Evolutionary conservation across 2,113 vertebrate species (phyloP), one percentile per base, ranked within the genome.

Genomic region (Cheirogaleus medius): DNA sequence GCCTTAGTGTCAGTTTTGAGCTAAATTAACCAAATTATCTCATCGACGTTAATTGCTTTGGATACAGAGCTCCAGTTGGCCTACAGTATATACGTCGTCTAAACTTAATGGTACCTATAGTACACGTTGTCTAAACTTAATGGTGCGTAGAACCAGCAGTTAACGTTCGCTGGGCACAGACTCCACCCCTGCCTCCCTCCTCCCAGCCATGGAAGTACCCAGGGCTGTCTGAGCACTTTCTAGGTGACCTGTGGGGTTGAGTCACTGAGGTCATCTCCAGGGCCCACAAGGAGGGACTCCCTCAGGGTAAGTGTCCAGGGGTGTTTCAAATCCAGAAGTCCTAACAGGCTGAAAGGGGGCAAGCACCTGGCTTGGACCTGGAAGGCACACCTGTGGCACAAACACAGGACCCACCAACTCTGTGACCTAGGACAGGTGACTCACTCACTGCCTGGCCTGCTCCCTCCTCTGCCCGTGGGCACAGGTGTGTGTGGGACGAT

Each of bases 141-240:
- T 1, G 29, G 76, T 18, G 21, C 14, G 8, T 0, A 66, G 42
- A 77, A 37, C 44, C 66, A 92, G 64, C 73, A 85, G 66, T 42
- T n/a, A 58, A 73, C 3, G 7, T 6, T 32, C 27, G 69, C 0
- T 63, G 1, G 47, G 54, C 34, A 25, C 8, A 85, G 49, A 83
- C 10, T 63, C 60, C 60, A 8, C 54, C 60, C 25, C 25, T 27
- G 8, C 27, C 21, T 25, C 60, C 27, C 25, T 11, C 39, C 82
- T 54, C 37, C 44, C n/a, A 15, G n/a, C 34, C 49, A 8, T 17
- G 27, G 1, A 2, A 44, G 18, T 34, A 15, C 32, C 9, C 12
- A 14, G 8, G 4, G 66, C 8, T 29, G 15, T 0, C 37, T 54
- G 9, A 25, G 27, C 0, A 3, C 63, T 84, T 52, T 6, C 1